Conservation (phyloP, 2,888 invertebrate genomes). For the Nomada ferruginata region DNA sequence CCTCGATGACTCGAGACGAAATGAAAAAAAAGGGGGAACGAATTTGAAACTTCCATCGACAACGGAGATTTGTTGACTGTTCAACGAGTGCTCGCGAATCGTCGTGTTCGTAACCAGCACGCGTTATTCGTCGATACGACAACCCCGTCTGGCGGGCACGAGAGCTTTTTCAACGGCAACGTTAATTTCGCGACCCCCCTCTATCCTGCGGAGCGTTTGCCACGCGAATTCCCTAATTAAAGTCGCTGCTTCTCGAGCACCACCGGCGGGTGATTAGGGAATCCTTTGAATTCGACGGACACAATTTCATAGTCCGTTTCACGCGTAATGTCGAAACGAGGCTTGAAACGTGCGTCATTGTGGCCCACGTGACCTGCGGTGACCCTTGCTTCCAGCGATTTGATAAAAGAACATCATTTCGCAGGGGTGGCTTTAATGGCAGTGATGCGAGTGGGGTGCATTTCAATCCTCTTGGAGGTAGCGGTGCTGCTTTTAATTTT, state of each 20-base stretch:
- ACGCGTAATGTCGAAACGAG: conserved; percentile 1
- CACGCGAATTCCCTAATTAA: conserved; percentile 51
- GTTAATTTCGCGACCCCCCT: conserved; percentile 32
- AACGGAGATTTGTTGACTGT: conserved; percentile 37
- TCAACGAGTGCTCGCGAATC: conserved; percentile 38
- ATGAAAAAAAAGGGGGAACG: conserved; percentile 5
- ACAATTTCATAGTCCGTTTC: conserved; percentile 36
- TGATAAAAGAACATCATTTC: conserved; percentile 5
- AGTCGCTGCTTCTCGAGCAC: conserved; percentile 35
- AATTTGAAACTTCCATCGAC: conserved; percentile 34
- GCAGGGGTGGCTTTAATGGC: neutral
- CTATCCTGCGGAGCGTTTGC: neutral
- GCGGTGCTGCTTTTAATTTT: neutral
- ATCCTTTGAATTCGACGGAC: conserved; percentile 45
- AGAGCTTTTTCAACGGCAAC: conserved; percentile 57
- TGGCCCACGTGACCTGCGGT: neutral
- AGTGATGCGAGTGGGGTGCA: neutral
- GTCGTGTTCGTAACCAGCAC: conserved; percentile 8
- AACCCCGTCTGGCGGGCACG: conserved; percentile 43
- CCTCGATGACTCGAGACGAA: conserved; percentile 13
- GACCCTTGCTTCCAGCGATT: neutral
- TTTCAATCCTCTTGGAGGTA: neutral
- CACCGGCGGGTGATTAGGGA: conserved; percentile 33
- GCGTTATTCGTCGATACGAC: conserved; percentile 53
- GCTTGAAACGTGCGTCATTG: conserved; percentile 6